Evolutionary conservation across 1,140 invertebrate genomes (phyloP), one percentile per base, ranked within the genome.

Genomic region (Thalassaphorura encarpata): DNA sequence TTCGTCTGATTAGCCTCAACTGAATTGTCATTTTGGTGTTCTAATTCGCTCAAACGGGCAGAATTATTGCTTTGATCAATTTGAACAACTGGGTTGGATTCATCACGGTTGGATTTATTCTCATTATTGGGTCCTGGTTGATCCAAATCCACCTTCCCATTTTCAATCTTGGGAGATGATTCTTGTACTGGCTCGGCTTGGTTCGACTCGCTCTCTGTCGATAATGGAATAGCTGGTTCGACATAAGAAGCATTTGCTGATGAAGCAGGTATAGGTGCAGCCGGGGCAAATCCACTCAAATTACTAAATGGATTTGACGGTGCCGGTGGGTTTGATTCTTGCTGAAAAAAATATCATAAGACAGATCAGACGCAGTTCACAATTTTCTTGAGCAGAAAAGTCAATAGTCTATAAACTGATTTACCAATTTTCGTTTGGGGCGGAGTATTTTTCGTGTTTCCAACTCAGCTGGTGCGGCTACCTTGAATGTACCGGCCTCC

Each of bases 401-500:
- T 31, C 40, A 52, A 19, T 41, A 21, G 6, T 43, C 8, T 8
- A 43, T 43, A 11, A 13, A 15, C 5, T 52, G 24, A n/a, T 23
- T 56, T 52, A 57, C 55, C 36, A 54, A 41, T 54, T 33, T 54
- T 31, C 60, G 13, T 27, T 48, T 51, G 2, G 55, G 51, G n/a
- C 50, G 33, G 16, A 62, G 33, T 23, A 62, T 55, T 36, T 62
- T 62, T 27, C 60, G 28, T 11, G 23, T 28, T 48, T 43, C 52
- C 33, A 62, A 19, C 23, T 49, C 47, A 19, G 54, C 56, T 0
- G 24, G 46, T n/a, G 23, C 29, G 0, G 60, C 60, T 40, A 47
- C 40, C 11, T 15, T 11, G 47, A 62, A 62, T 52, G 55, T 52
- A 8, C 60, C 60, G 5, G 52, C 50, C 39, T 62, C 60, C 45